A percentile compares a stretch with the other conserved stretches of the same genome.
These are phyloP conservation scores for Trachymyrmex cornetzi DNA, from an alignment of 1,140 invertebrate species.

Conservation along the genomic window DNA sequence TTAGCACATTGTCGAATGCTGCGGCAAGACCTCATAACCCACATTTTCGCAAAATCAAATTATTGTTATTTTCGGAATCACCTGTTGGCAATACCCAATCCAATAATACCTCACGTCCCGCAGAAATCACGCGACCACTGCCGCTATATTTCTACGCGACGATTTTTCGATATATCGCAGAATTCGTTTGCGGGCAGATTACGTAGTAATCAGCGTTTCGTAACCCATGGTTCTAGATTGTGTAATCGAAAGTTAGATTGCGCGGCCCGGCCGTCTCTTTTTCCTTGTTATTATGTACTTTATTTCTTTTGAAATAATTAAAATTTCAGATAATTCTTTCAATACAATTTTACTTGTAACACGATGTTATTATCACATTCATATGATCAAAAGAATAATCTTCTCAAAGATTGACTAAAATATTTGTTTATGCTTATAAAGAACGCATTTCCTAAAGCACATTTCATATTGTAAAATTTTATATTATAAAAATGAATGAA, in stretches of 20 bases:
- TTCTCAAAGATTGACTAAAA: neutral
- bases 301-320: slow-evolving; percentile 5
- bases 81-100: slow-evolving; percentile 77
- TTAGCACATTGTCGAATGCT: slow-evolving; percentile 68
- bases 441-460: neutral
- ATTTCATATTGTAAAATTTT: neutral
- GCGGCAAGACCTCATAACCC: slow-evolving; percentile 73
- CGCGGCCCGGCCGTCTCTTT: neutral
- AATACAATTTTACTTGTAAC: neutral
- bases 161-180: slow-evolving; percentile 73
- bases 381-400: neutral
- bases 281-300: neutral
- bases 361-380: neutral
- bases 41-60: slow-evolving; percentile 75
- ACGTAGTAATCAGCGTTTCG: slow-evolving; percentile 13
- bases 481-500: slow-evolving; percentile 1
- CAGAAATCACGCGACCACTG: slow-evolving; percentile 66
- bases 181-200: slow-evolving; percentile 60
- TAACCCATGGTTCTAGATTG: neutral
- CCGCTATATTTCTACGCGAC: slow-evolving; percentile 62
- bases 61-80: slow-evolving; percentile 77
- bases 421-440: neutral
- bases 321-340: neutral
- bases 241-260: slow-evolving; percentile 9
- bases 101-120: slow-evolving; percentile 74